These are phyloP conservation scores for Semnornis frantzii DNA, from an alignment of 2,113 vertebrate species.

Conservation along the genomic window DNA sequence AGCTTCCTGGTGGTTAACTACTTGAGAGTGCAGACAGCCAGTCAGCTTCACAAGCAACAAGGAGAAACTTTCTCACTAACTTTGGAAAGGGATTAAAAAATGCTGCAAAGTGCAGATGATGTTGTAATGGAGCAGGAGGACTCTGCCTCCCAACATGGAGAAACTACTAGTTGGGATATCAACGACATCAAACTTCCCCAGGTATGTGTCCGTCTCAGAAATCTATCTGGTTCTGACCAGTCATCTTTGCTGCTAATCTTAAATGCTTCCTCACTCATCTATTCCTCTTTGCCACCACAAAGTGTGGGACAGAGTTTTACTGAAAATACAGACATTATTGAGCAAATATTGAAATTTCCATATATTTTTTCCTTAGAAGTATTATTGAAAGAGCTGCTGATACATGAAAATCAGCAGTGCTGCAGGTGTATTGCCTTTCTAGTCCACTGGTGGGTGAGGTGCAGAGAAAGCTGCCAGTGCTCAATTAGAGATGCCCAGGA, in stretches of 20 bases:
- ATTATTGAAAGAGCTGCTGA: not conserved
- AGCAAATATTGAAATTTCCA: not conserved
- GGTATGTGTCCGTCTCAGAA: constrained; percentile 63
- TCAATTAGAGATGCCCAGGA: not conserved
- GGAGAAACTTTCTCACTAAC: not conserved
- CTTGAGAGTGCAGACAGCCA: constrained; percentile 35
- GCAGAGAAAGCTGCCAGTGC: not conserved
- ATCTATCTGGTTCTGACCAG: not conserved
- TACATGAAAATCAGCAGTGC: not conserved
- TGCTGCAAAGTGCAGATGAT: constrained; percentile 2
- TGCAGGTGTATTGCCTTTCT: not conserved
- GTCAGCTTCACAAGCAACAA: constrained; percentile 7
- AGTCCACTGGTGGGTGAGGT: not conserved
- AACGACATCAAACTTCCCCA: constrained; percentile 83
- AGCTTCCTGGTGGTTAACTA: constrained; percentile 64
- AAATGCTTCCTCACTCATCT: not conserved
- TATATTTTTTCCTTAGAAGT: not conserved
- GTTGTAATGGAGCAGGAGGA: constrained; percentile 47
- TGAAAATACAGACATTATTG: not conserved
- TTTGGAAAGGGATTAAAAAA: not conserved
- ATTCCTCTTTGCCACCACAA: not conserved
- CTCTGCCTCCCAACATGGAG: constrained; percentile 24
- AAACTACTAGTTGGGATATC: constrained; percentile 79
- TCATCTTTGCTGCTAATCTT: not conserved
- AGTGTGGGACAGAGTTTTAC: not conserved